Evolutionary conservation across 2,113 vertebrate genomes (phyloP).

Genomic region (Seriola quinqueradiata): DNA sequence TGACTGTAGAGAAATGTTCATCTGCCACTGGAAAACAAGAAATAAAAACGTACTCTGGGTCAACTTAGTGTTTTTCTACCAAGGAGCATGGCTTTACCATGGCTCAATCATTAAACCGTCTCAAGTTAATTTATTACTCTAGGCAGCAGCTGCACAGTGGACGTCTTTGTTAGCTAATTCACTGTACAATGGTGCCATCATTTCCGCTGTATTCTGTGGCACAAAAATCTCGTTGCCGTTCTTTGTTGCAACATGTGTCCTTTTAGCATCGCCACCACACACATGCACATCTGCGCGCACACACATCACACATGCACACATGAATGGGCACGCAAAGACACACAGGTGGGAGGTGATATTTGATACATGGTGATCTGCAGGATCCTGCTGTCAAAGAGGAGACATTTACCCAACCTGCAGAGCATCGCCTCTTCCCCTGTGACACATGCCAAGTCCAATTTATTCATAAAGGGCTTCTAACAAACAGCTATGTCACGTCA

Average conservation of each 20-base stretch:
- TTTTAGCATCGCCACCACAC: not conserved
- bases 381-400: constrained; percentile 30
- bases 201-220: too few relatives aligned
- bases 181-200: too few relatives aligned
- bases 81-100: too few relatives aligned
- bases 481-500: not conserved
- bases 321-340: constrained; percentile 3
- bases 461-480: constrained; percentile 18
- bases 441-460: constrained; percentile 21
- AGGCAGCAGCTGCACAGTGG: too few relatives aligned
- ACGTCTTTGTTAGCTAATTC: too few relatives aligned
- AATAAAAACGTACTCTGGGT: too few relatives aligned
- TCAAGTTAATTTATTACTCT: too few relatives aligned
- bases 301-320: not conserved
- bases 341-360: constrained; percentile 20
- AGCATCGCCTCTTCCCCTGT: not conserved
- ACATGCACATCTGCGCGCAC: constrained; percentile 5
- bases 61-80: too few relatives aligned
- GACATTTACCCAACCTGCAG: constrained; percentile 32
- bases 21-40: too few relatives aligned
- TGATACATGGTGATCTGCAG: constrained; percentile 12
- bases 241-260: constrained; percentile 22
- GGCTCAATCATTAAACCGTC: too few relatives aligned
- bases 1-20: too few relatives aligned
- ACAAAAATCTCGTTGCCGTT: not conserved